phyloP scores from a whole-genome alignment of 2,113 vertebrate species.

The Capra hircus region DNA sequence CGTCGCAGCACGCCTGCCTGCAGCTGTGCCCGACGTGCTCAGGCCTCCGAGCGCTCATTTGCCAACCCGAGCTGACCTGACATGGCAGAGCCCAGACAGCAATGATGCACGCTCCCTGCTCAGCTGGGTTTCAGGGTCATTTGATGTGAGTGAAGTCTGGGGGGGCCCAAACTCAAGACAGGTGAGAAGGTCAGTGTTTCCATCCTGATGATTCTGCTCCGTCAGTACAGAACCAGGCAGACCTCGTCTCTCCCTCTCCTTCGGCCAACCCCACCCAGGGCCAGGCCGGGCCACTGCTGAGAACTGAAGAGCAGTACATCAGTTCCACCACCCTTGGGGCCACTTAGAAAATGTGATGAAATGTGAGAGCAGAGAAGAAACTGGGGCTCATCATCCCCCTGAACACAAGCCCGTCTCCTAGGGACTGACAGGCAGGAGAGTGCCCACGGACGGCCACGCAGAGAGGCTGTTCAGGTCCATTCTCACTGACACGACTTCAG shows the following conservation, averaged over 20 bases:
- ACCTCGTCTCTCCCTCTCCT: neutral
- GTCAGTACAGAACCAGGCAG: neutral
- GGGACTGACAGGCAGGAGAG: neutral
- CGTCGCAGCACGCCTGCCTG: neutral
- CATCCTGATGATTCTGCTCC: neutral
- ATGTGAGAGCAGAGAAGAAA: neutral
- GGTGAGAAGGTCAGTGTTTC: neutral
- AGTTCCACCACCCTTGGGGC: neutral
- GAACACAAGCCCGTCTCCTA: neutral
- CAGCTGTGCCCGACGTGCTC: neutral
- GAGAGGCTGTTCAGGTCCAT: neutral
- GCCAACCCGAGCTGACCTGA: neutral
- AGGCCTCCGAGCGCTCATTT: neutral
- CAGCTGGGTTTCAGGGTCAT: neutral
- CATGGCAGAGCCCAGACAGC: neutral
- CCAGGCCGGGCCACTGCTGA: neutral
- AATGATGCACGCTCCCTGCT: neutral
- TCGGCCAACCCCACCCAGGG: neutral
- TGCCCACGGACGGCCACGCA: neutral
- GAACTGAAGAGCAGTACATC: neutral
- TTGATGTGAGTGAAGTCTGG: neutral
- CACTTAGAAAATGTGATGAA: neutral
- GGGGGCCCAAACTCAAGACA: neutral
- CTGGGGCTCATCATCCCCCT: too few species aligned
- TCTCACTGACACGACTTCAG: neutral